Evolutionary conservation across 1,140 invertebrate genomes (phyloP).

Genomic region (Asbolus verrucosus): DNA sequence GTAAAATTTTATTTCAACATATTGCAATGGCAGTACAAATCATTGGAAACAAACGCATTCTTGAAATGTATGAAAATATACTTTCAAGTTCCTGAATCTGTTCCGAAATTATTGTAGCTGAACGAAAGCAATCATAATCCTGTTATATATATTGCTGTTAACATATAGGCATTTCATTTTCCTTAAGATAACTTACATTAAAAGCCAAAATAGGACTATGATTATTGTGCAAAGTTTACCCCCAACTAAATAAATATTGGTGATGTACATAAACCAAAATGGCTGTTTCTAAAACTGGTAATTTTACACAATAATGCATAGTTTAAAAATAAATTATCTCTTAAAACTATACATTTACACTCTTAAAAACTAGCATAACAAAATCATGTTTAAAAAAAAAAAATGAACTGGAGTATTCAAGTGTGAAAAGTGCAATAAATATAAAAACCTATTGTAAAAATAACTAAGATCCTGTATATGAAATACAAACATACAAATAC

Average conservation of each 20-base stretch:
- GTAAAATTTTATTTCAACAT: constrained; percentile 47
- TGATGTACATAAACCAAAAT: constrained; percentile 21
- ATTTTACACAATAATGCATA: constrained; percentile 29
- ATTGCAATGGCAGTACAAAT: constrained; percentile 49
- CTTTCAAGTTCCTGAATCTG: constrained; percentile 14
- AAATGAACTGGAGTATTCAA: not conserved
- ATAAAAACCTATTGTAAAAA: constrained; percentile 12
- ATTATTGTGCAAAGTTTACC: constrained; percentile 10
- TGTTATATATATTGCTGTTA: constrained; percentile 17
- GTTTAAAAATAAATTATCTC: constrained; percentile 39
- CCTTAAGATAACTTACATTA: constrained; percentile 23
- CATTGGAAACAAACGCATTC: constrained; percentile 1
- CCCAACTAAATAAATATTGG: constrained; percentile 7
- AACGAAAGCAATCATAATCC: constrained; percentile 20
- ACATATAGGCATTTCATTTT: constrained; percentile 6
- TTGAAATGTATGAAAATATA: constrained; percentile 40
- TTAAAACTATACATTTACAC: constrained; percentile 36
- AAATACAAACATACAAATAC: constrained; percentile 43
- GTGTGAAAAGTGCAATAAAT: constrained; percentile 2
- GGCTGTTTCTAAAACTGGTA: not conserved
- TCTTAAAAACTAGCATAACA: constrained; percentile 33
- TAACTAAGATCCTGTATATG: constrained; percentile 7
- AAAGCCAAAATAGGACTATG: constrained; percentile 6
- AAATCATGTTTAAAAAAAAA: constrained; percentile 9
- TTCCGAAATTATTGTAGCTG: not conserved